Evolutionary conservation across 2,797 vertebrate genomes (phyloP), one percentile per base, ranked within the genome.

Genomic region (Galaxias olidus): DNA sequence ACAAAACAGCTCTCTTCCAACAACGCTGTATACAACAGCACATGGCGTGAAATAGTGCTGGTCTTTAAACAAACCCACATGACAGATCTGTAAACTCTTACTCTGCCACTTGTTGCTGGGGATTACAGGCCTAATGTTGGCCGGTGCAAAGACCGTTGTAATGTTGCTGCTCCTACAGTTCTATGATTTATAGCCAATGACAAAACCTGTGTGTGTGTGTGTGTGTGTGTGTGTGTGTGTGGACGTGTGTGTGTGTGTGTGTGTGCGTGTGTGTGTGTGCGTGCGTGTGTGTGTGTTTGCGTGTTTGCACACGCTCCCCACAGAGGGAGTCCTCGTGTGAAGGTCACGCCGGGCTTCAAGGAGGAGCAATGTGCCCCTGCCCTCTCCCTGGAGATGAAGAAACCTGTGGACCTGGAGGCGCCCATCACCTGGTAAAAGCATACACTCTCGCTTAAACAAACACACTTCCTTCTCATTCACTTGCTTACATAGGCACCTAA

Each of bases 351-450:
- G 0, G 95, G 95, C 69, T 97, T 95, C 68, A 99, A 98, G 77
- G 97, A 99, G 85, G 97, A 98, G 74, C 97, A 98, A 44, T 98
- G 97, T 77, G 95, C 95, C 78, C 97, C 96, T 0, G 95, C 90
- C 2, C 91, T 99, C 81, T 93, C 92, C 83, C 86, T 99, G 67
- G 97, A 98, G 83, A 95, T 97, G 92, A 98, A 92, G 84, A 98
- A 95, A 78, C 94, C 97, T 54, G 70, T 99, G 61, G 97, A 99
- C 79, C 91, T 99, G 77, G 95, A 99, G 85, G 95, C 96, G 49
- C 92, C 95, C 65, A 94, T 99, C 79, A 98, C 94, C 88, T 95
- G 97, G 97, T 98, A 90, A 1, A 51, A 5, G 57, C 0, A 54
- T 11, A 42, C 41, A 20, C n/a, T 5, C 53, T 11, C 43, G 54